Evolutionary conservation across 2,888 invertebrate genomes (phyloP).

Genomic region (Eilema griseolum): DNA sequence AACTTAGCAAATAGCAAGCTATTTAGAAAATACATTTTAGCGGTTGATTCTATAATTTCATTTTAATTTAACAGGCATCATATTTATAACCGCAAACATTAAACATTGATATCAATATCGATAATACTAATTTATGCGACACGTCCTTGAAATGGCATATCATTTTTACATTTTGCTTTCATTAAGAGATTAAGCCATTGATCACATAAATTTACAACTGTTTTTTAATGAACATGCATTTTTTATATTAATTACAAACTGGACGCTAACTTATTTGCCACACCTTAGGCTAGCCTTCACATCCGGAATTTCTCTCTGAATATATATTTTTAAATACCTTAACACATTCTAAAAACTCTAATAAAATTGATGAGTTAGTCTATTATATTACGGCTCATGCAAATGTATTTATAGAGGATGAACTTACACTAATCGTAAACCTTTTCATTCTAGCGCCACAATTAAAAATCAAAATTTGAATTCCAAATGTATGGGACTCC

Average conservation of each 20-base stretch:
- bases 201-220: constrained; percentile 8
- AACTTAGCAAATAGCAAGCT: background rate
- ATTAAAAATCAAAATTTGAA: no score
- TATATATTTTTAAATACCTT: no score
- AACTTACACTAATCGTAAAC: no score
- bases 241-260: background rate
- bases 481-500: no score
- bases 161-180: background rate
- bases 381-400: no score
- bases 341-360: no score
- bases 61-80: background rate
- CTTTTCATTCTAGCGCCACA: no score
- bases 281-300: background rate
- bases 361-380: no score
- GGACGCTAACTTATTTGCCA: background rate
- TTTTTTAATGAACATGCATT: background rate
- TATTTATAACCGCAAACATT: background rate
- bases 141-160: background rate
- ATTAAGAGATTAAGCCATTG: background rate
- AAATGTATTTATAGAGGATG: no score
- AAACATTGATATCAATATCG: background rate
- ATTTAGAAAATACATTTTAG: background rate
- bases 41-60: background rate
- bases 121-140: background rate
- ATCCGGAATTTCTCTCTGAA: no score